Percentiles rank a stretch among this genome's conserved stretches.
Conservation (phyloP, 2,888 invertebrate species). For the Scelioninae gen. 1 region DNA sequence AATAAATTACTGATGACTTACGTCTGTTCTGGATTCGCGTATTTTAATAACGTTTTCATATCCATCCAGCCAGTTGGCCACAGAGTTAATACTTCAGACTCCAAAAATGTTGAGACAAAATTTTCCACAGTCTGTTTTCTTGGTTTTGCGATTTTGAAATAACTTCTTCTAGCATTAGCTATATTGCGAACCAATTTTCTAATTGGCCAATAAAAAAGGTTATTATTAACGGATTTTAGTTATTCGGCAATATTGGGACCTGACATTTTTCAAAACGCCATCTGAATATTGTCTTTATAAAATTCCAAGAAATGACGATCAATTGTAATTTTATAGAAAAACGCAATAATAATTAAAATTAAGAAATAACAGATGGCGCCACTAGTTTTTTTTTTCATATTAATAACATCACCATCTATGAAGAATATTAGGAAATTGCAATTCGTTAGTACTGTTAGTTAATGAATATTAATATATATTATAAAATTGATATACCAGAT, state of each 20-base stretch:
- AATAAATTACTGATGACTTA: slow-evolving; percentile 67
- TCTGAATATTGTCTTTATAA: no score
- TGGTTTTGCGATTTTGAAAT: slow-evolving; percentile 84
- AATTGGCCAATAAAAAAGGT: slow-evolving; percentile 26
- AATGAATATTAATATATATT: no score
- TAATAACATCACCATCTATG: no score
- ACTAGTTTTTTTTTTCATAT: no score
- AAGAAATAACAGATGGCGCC: no score
- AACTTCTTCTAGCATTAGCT: slow-evolving; percentile 78
- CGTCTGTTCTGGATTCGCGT: slow-evolving; percentile 82
- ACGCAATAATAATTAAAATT: no score
- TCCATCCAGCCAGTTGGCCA: slow-evolving; percentile 90
- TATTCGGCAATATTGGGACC: background rate
- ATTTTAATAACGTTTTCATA: slow-evolving; percentile 86
- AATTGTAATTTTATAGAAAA: no score
- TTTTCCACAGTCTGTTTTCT: slow-evolving; percentile 85
- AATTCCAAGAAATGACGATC: no score
- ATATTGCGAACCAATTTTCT: slow-evolving; percentile 80
- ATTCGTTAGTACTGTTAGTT: no score
- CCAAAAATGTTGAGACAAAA: slow-evolving; percentile 86
- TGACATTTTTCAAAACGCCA: no score
- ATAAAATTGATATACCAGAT: no score
- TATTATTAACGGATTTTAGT: background rate
- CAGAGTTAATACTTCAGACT: slow-evolving; percentile 87
- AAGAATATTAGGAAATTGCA: no score